Evolutionary conservation across 2,888 invertebrate genomes (phyloP).

Genomic region (Phengaris alcon): DNA sequence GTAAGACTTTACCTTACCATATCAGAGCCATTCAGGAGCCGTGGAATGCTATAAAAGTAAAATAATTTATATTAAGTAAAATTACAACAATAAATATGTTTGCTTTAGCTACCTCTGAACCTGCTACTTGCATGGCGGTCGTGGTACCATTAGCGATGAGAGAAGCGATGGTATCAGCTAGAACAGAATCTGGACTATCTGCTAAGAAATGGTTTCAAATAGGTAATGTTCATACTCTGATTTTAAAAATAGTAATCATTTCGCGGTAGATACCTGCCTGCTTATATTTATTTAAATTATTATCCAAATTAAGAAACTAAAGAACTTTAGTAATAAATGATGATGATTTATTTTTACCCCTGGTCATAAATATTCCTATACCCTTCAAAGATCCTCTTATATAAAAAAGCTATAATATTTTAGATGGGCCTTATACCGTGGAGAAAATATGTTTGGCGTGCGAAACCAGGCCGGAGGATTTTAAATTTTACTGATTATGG

Average conservation of each 20-base stretch:
- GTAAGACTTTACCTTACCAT: too few relatives aligned
- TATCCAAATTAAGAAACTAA: background rate
- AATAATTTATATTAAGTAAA: too few relatives aligned
- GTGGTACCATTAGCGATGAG: constrained; percentile 80
- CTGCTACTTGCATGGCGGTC: constrained; percentile 67
- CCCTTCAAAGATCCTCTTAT: background rate
- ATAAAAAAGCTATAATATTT: constrained; percentile 36
- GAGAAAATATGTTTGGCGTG: constrained; percentile 47
- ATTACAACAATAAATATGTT: constrained; percentile 6
- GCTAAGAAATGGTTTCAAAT: constrained; percentile 77
- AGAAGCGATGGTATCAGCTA: constrained; percentile 80
- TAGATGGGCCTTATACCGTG: constrained; percentile 74
- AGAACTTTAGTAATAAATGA: background rate
- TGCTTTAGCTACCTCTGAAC: constrained; percentile 71
- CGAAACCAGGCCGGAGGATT: constrained; percentile 45
- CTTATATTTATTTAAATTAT: too few relatives aligned
- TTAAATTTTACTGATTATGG: constrained; percentile 42
- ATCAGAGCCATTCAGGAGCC: too few relatives aligned
- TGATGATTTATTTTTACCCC: background rate
- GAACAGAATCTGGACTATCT: constrained; percentile 77
- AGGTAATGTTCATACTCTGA: constrained; percentile 58
- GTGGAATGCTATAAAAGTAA: too few relatives aligned
- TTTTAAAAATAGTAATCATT: too few relatives aligned
- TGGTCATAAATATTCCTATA: constrained; percentile 7
- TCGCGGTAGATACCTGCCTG: too few relatives aligned